Base-by-base conservation (phyloP, 2,113 vertebrate genomes). In the Megaceryle maxima region DNA sequence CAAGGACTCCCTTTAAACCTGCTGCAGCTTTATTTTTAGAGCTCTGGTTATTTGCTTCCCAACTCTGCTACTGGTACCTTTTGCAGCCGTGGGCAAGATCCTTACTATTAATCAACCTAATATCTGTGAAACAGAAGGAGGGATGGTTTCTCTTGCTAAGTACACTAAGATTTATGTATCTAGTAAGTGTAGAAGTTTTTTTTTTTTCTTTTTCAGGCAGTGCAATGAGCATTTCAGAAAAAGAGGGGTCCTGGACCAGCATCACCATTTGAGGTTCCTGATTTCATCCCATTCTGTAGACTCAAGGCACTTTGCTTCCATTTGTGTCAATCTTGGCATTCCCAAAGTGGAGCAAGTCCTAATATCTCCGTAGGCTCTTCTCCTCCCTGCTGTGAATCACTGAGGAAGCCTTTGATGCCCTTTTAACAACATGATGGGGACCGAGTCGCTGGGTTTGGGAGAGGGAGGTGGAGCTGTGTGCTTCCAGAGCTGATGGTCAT, bases 401-500 rank as follows among this genome's bases (percentile, higher is more conserved):
- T 2, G 33, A 41, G 43, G 67, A 88, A 69, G 78, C 35, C 53
- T 92, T 86, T 87, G 94, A 88, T 92, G 83, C 60, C 77, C 63
- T 91, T 96, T 96, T 44, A 92, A 70, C 69, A 26, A 11, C 0
- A 6, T 1, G 14, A 20, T 59, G 88, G 57, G 76, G 76, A 50
- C 63, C 3, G 16, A 76, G 60, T 68, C 28, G 21, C 88, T 68
- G 88, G 78, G 53, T 93, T 95, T 86, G 87, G 84, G 93, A 63
- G 96, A 83, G 86, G 78, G 69, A 50, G 95, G 95, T 95, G 95
- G 86, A 96, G 87, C 79, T 72, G 19, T 48, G 62, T 1, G 11
- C 60, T 92, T 94, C 94, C 88, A 95, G 95, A 92, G 85, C 96
- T 31, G 66, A 97, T 97, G 98, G 98, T 97, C 97, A 97, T 95